Base-by-base conservation (phyloP, 1,140 invertebrate genomes). In the Caenorhabditis latens region DNA sequence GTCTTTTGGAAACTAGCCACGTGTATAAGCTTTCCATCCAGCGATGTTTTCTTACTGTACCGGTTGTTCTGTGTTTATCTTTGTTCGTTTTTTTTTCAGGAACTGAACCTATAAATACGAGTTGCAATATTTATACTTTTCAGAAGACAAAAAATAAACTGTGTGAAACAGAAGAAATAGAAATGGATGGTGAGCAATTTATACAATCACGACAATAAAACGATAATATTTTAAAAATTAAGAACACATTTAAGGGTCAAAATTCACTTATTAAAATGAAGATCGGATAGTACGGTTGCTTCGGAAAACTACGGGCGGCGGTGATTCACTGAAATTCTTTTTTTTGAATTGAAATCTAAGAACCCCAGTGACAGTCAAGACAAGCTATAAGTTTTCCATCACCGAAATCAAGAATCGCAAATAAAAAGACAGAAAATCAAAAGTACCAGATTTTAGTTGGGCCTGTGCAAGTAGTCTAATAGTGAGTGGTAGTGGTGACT, bases 401-500 rank as follows among this genome's bases (percentile, higher is more conserved):
- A 79, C 46, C 71, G 24, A 21, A 53, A 32, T 32, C 32, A 32
- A 32, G 32, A 32, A 1, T 32, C 32, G 32, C 32, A 21, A 50
- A 42, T 11, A 79, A 24, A 42, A 24, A 50, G 7, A 19, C 21
- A 14, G 21, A 50, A 79, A 50, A 50, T 24, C 7, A 79, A 50
- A 4, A 79, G 14, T 50, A 79, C 71, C 67, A 75, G 43, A 65
- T 65, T 75, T 75, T 24, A 67, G 63, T 67, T 53, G 9, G n/a
- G 46, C n/a, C 46, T n/a, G 71, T 50, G 71, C 46, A 46, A 24
- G 71, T 50, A 19, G 71, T 50, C 71, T 79, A 79, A 79, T 79
- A 79, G 71, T 79, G 71, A 53, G 71, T 79, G 71, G 71, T 79
- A 79, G 71, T 79, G 46, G 71, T 79, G 71, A 79, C 71, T 50